Base-by-base conservation (phyloP, 2,113 vertebrate genomes). In the Stercorarius parasiticus region DNA sequence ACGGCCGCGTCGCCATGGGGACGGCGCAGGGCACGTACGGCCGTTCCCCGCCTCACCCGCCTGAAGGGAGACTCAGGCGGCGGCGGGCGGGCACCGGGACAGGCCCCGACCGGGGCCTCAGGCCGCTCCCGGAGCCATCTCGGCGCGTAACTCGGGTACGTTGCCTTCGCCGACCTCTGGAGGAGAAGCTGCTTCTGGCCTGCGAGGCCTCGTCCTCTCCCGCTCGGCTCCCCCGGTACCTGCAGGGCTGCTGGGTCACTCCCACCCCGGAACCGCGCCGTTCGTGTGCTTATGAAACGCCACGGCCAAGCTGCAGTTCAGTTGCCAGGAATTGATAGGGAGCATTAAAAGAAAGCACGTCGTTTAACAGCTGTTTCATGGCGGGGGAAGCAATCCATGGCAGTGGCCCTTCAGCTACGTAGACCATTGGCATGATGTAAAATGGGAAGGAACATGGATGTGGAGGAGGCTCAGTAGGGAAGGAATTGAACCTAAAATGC, bases 1-100 rank as follows among this genome's bases (percentile, higher is more conserved):
- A 98, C 97, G 97, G 95, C 95, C 1, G 3, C 32, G 97, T 96
- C 82, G 79, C 97, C 36, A 3, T 45, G 97, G 97, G 77, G 90
- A 93, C 82, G 43, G 36, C 50, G 47, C 3, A 3, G 7, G 12
- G 71, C 36, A 25, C 52, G 77, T 7, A 36, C 4, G 1, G 7
- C 10, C 6, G 9, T 8, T 15, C 2, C 4, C 9, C 59, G 8
- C n/a, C 13, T 11, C 7, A 3, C 12, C 4, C 26, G 18, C 9
- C 34, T 45, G 32, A 52, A 30, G 42, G 30, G 27, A 14, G 16
- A 8, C 10, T 5, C 17, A 5, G 10, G 17, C 29, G 52, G 52
- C 27, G 52, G 27, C 21, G 49, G 25, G 10, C 36, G 61, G 11
- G 23, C 13, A 12, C 15, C 32, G 5, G 36, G 3, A 6, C 17